phyloP scores from a whole-genome alignment of 1,140 invertebrate genomes.

The Atta texana region DNA sequence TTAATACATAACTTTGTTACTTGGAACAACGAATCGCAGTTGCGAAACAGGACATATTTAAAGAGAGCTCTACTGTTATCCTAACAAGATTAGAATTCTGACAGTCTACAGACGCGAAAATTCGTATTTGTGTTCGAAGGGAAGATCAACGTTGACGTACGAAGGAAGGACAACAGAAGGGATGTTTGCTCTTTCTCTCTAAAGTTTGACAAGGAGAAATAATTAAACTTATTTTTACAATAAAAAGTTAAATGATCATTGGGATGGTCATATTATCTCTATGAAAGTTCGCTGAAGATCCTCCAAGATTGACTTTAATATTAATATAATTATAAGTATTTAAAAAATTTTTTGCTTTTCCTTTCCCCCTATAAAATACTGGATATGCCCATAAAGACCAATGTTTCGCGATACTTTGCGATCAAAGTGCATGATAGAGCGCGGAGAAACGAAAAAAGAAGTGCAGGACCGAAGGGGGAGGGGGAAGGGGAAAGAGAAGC shows the following conservation, averaged over 20 bases:
- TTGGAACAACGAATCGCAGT: neutral
- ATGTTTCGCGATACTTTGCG: conserved; percentile 5
- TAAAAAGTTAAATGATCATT: too few species aligned
- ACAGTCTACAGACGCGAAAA: neutral
- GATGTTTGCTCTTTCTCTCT: too few species aligned
- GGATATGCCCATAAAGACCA: too few species aligned
- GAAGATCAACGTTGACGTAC: neutral
- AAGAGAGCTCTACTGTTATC: neutral
- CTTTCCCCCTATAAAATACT: too few species aligned
- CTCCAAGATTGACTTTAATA: too few species aligned
- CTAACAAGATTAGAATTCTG: conserved; percentile 5
- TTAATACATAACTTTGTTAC: neutral
- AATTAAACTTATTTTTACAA: too few species aligned
- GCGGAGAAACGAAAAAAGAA: neutral
- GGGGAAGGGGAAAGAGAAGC: conserved; percentile 22
- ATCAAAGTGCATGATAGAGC: neutral
- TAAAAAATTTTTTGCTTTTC: too few species aligned
- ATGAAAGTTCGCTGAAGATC: too few species aligned
- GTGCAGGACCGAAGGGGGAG: neutral
- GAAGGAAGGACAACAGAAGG: too few species aligned
- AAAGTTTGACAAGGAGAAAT: too few species aligned
- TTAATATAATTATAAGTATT: too few species aligned
- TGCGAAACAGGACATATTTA: neutral
- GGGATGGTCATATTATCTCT: too few species aligned
- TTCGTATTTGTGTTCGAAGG: neutral